These are phyloP conservation scores for Sericinus montela DNA, from an alignment of 2,888 invertebrate species.

Conservation along the genomic window DNA sequence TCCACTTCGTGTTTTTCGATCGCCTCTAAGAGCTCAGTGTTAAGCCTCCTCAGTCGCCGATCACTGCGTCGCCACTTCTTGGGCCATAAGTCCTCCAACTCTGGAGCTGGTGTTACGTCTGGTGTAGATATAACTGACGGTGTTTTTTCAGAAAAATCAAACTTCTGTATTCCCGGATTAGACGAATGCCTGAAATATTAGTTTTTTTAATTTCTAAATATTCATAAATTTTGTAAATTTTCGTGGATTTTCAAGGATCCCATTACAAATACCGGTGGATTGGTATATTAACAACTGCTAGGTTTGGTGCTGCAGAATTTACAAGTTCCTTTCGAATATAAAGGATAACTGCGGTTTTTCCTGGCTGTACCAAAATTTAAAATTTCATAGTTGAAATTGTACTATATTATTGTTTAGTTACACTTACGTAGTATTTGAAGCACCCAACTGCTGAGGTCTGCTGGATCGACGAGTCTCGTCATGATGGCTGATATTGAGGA, in stretches of 20 bases:
- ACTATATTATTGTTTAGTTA: neutral
- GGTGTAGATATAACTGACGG: constrained; percentile 54
- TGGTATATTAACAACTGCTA: too few species aligned
- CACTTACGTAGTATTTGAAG: constrained; percentile 1
- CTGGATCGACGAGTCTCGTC: constrained; percentile 5
- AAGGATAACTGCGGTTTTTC: too few species aligned
- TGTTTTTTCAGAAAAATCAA: constrained; percentile 30
- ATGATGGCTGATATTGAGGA: constrained; percentile 17
- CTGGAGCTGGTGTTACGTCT: constrained; percentile 46
- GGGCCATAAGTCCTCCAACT: constrained; percentile 32
- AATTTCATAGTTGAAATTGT: too few species aligned
- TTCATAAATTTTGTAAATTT: too few species aligned
- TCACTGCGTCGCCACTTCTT: constrained; percentile 60
- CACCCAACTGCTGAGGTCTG: constrained; percentile 15
- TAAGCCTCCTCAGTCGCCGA: constrained; percentile 59
- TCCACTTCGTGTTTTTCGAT: constrained; percentile 53
- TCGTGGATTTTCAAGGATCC: too few species aligned
- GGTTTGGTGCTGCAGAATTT: too few species aligned
- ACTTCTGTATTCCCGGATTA: constrained; percentile 13
- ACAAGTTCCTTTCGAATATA: too few species aligned
- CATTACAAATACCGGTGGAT: too few species aligned
- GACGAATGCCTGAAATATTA: constrained; percentile 1
- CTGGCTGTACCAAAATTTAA: too few species aligned
- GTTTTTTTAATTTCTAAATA: too few species aligned
- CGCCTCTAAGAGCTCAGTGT: constrained; percentile 70